Evolutionary conservation across 1,140 invertebrate genomes (phyloP), one percentile per base, ranked within the genome.

Genomic region (Drosophila leontia): DNA sequence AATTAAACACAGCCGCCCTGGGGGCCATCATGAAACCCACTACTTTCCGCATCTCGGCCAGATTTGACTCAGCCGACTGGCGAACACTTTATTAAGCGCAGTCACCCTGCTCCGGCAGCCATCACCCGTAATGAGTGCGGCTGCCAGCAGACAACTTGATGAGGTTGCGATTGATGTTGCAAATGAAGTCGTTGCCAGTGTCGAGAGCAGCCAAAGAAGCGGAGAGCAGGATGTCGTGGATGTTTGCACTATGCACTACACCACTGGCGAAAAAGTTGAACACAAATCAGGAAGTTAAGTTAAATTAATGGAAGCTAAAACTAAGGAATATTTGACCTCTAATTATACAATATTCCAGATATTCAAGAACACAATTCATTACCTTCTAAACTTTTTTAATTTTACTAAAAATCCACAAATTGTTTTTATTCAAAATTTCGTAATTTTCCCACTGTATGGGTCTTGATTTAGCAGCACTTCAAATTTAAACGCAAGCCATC

Each of bases 111-210:
- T 48, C 41, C 41, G 45, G 63, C 15, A 69, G 50, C 32, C 65
- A 69, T 74, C 67, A 39, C 60, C 29, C 80, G 56, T 87, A 87
- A 88, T 87, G 84, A 78, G 84, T 78, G 70, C 59, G 58, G 42
- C 44, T 62, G 78, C 72, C 37, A 41, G 65, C 44, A 70, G 84
- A 64, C 63, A 74, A 74, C 75, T 58, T 82, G 71, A 80, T 74
- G 80, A 72, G 72, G 76, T 60, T 74, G 72, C 76, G 80, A 83
- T 88, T 88, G 80, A 88, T 83, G 83, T 68, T 80, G 72, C 80
- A 88, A 88, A 88, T 83, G 71, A 65, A 83, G 84, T 67, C 59
- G 67, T 55, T 78, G 53, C 57, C 55, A 53, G 34, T n/a, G 7
- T 37, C 55, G 57, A 23, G 34, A 34, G 57, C 63, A 41, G 63